These are phyloP conservation scores for Tapera naevia DNA, from an alignment of 2,797 vertebrate species.

Conservation along the genomic window DNA sequence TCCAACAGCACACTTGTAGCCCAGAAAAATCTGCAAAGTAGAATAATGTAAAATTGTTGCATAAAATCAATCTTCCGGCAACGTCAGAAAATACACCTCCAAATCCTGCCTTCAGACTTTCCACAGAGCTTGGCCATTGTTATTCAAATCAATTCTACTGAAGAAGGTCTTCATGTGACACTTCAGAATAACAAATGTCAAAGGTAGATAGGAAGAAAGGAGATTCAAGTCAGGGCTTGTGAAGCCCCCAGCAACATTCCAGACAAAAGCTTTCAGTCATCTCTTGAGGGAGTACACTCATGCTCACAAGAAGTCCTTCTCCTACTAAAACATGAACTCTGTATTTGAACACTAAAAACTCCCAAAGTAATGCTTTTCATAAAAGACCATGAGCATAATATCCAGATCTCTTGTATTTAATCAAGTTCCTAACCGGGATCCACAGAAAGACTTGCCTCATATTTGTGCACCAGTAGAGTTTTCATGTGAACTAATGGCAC, in stretches of 20 bases:
- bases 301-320: background rate
- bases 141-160: background rate
- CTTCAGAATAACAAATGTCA: background rate
- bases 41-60: background rate
- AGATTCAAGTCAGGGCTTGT: conserved; percentile 21
- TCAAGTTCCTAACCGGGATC: background rate
- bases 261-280: conserved; percentile 11
- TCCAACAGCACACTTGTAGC: background rate
- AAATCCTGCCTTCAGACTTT: background rate
- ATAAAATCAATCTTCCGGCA: background rate
- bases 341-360: background rate
- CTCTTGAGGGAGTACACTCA: background rate
- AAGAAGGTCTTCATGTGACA: background rate
- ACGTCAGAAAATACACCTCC: background rate
- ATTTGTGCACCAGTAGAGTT: background rate
- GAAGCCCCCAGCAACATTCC: conserved; percentile 53
- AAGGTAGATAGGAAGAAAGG: background rate
- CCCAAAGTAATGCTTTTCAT: background rate
- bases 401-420: background rate
- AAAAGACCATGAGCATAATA: background rate
- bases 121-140: background rate
- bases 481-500: background rate
- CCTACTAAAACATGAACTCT: background rate
- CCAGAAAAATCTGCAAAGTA: background rate
- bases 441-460: background rate